These are phyloP conservation scores for Neopipo cinnamomea DNA, from an alignment of 2,113 vertebrate genomes.

Conservation along the genomic window DNA sequence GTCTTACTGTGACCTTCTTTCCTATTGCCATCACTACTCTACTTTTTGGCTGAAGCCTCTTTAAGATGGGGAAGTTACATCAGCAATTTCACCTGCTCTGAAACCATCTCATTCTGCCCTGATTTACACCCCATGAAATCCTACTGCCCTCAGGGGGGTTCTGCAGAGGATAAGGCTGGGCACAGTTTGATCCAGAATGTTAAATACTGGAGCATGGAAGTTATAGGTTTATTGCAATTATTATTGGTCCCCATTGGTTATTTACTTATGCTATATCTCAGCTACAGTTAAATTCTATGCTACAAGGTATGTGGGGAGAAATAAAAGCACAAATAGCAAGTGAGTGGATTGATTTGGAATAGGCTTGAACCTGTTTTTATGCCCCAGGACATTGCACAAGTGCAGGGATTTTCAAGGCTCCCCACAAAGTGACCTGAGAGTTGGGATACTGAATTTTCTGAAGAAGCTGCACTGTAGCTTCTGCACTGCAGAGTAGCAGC, in stretches of 20 bases:
- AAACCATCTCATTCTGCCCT: constrained; percentile 35
- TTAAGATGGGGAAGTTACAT: constrained; percentile 10
- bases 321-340: constrained; percentile 57
- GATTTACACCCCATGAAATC: constrained; percentile 58
- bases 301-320: constrained; percentile 3
- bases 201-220: constrained; percentile 60
- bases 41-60: background rate
- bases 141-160: constrained; percentile 15
- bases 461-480: background rate
- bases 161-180: background rate
- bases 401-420: constrained; percentile 5
- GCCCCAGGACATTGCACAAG: background rate
- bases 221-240: constrained; percentile 50
- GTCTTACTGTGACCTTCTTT: background rate
- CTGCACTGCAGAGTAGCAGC: too few species aligned
- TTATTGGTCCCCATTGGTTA: constrained; percentile 60
- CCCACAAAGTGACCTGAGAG: background rate
- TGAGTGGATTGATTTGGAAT: constrained; percentile 23
- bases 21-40: background rate
- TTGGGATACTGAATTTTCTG: background rate
- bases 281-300: constrained; percentile 42
- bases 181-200: constrained; percentile 53
- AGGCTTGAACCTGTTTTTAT: background rate
- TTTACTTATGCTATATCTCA: constrained; percentile 56
- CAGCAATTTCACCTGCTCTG: constrained; percentile 29